Evolutionary conservation across 2,888 invertebrate species (phyloP).

Genomic region (Amphipyra berbera): DNA sequence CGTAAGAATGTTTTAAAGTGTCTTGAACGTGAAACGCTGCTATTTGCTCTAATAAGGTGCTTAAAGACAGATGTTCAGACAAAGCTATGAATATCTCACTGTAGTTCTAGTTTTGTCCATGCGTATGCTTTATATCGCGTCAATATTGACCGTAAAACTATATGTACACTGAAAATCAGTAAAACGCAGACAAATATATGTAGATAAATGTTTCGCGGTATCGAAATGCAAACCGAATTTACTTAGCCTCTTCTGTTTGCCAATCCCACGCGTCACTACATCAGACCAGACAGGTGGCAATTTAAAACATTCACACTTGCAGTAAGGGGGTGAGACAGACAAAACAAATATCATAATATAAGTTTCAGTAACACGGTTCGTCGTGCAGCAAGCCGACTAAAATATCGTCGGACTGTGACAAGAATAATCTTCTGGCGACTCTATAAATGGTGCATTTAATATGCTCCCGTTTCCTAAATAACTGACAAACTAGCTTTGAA

Average conservation of each 20-base stretch:
- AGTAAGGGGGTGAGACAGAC: constrained; percentile 26
- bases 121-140: no score
- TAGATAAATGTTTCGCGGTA: background rate
- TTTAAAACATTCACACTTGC: constrained; percentile 51
- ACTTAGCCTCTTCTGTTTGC: constrained; percentile 7
- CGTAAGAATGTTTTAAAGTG: constrained; percentile 11
- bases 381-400: constrained; percentile 55
- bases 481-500: constrained; percentile 22
- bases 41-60: constrained; percentile 29
- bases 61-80: background rate
- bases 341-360: constrained; percentile 55
- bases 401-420: constrained; percentile 64
- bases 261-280: constrained; percentile 22
- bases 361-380: constrained; percentile 55
- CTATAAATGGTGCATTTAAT: constrained; percentile 48
- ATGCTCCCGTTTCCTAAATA: constrained; percentile 34
- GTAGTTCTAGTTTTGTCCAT: no score
- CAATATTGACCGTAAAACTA: no score
- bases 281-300: constrained; percentile 31
- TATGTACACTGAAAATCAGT: no score
- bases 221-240: constrained; percentile 23
- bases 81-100: background rate
- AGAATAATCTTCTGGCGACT: constrained; percentile 53
- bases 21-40: constrained; percentile 28
- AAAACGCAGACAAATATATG: no score